Base-by-base conservation (phyloP, 2,888 invertebrate species). In the Lottia gigantea region DNA sequence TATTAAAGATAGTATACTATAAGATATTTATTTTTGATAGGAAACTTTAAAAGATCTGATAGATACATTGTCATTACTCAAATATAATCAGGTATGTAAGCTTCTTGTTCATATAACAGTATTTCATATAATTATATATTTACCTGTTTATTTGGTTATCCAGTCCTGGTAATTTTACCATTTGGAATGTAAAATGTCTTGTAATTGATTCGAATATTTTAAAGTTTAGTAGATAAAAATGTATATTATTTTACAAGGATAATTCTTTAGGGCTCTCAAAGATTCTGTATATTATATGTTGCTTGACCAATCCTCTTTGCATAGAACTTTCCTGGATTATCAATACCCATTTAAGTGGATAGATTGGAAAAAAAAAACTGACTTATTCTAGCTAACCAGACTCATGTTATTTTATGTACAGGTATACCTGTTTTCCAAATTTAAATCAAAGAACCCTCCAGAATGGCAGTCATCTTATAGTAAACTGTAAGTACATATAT, bases 21-120 rank as follows among this genome's bases (percentile, higher is more conserved):
- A 40, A 40, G 8, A 69, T 70, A 70, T 62, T 70, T 75, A 64
- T 72, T 73, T 72, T 64, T 79, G 82, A 16, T 80, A 89, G 90
- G 90, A 90, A 74, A 90, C 90, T 75, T 81, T 91, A 40, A 87
- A 90, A 72, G 89, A 91, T 71, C 89, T 90, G 49, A 89, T 91
- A 61, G 90, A 90, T 74, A 84, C 89, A 4, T 88, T 91, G 84
- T 90, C 91, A 14, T 87, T 90, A 1, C 86, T 91, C 62, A 92
- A 91, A 84, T 87, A 91, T 61, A 91, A 91, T 69, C 91, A 91
- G 83, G 90, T 90, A 84, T 75, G 76, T 78, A 26, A 25, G n/a
- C n/a, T n/a, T n/a, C 65, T 14, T 55, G 62, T 40, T 40, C 7
- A 8, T 40, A n/a, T n/a, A n/a, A n/a, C n/a, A n/a, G n/a, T n/a